Percentiles rank a stretch among this genome's conserved stretches.
Evolutionary conservation across 2,888 invertebrate genomes (phyloP).

Genomic region (Oscheius onirici): DNA sequence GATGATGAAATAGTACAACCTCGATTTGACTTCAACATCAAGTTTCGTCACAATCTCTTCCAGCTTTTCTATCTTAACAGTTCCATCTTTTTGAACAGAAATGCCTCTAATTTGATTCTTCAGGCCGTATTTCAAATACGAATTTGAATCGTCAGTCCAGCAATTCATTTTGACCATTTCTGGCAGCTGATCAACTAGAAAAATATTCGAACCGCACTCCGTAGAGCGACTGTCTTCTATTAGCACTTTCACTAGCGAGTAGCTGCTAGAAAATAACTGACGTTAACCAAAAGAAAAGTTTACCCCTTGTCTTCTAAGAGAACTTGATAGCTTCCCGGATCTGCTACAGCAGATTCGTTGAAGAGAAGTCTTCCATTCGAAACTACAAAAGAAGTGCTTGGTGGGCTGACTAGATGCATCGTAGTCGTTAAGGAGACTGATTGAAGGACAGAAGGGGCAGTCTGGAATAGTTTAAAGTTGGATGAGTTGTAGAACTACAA

Average conservation of each 20-base stretch:
- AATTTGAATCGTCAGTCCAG: conserved; percentile 15
- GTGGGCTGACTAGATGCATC: conserved; percentile 1
- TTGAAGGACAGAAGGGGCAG: neutral
- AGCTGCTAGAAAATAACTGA: neutral
- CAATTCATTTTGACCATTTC: conserved; percentile 7
- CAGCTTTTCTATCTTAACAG: conserved; percentile 5
- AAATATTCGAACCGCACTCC: conserved; percentile 7
- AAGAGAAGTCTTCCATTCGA: neutral
- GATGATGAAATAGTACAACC: neutral
- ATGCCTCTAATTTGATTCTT: neutral
- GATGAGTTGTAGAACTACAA: too few species aligned
- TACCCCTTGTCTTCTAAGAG: conserved; percentile 18
- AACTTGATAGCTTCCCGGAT: neutral
- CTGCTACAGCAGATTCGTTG: conserved; percentile 3
- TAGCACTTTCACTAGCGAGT: conserved; percentile 7
- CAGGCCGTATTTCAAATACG: neutral
- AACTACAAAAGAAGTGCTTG: neutral
- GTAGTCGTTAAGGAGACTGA: neutral
- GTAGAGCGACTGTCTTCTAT: conserved; percentile 27
- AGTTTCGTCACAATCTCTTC: conserved; percentile 8
- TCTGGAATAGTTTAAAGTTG: too few species aligned
- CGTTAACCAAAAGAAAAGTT: neutral
- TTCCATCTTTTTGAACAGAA: neutral
- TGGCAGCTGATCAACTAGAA: conserved; percentile 12
- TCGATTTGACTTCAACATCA: conserved; percentile 3